phyloP scores from a whole-genome alignment of 2,888 invertebrate genomes.

The Hemicrepidius hirtus region DNA sequence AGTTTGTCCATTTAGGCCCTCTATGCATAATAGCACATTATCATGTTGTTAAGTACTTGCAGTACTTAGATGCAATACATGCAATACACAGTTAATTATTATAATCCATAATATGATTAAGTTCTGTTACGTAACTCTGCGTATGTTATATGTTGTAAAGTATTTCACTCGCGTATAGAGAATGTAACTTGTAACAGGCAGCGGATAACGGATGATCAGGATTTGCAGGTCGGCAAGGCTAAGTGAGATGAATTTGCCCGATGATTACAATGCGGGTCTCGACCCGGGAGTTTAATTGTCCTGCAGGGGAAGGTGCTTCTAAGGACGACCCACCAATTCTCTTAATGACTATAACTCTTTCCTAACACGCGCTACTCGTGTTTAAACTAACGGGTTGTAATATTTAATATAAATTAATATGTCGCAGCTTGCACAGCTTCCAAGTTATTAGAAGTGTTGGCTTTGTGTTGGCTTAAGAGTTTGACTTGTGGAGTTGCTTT shows the following conservation, averaged over 20 bases:
- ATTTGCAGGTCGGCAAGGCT: constrained; percentile 55
- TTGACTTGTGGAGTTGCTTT: constrained; percentile 2
- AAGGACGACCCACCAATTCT: constrained; percentile 50
- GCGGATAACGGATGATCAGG: constrained; percentile 53
- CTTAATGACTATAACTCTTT: constrained; percentile 53
- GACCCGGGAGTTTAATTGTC: constrained; percentile 55
- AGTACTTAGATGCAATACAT: background rate
- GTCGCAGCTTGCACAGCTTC: constrained; percentile 17
- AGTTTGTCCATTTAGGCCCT: constrained; percentile 25
- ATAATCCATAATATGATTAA: no score
- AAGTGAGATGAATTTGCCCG: constrained; percentile 55
- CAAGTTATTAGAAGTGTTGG: constrained; percentile 7
- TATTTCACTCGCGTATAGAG: constrained; percentile 47
- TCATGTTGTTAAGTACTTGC: background rate
- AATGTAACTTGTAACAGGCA: constrained; percentile 51
- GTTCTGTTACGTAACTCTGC: background rate
- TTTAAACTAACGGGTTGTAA: constrained; percentile 36
- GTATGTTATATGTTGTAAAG: constrained; percentile 10
- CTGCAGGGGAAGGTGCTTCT: constrained; percentile 51
- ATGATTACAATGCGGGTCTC: constrained; percentile 56
- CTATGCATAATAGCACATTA: background rate
- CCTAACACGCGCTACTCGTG: constrained; percentile 40
- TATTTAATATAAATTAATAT: constrained; percentile 32
- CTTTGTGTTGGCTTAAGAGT: constrained; percentile 4
- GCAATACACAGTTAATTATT: background rate